Evolutionary conservation across 2,797 vertebrate species (phyloP).

Genomic region (Hybognathus amarus): DNA sequence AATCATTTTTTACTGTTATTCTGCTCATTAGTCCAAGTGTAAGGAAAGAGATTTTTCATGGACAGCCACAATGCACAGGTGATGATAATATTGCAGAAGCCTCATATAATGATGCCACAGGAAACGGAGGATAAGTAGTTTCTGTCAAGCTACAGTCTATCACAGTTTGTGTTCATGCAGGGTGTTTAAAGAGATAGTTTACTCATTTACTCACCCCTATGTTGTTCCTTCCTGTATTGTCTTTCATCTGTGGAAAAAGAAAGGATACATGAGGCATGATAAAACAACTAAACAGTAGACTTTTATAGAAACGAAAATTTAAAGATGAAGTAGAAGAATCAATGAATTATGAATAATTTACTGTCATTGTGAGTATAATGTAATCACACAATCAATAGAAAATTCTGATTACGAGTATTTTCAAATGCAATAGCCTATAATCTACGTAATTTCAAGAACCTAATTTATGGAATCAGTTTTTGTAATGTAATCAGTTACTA

Average conservation of each 20-base stretch:
- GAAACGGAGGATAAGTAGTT: neutral
- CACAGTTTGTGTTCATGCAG: neutral
- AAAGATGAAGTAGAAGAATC: too few species aligned
- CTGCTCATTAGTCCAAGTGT: neutral
- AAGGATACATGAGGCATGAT: neutral
- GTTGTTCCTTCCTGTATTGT: neutral
- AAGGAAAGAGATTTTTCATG: neutral
- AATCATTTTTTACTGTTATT: neutral
- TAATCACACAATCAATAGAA: too few species aligned
- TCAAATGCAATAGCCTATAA: too few species aligned
- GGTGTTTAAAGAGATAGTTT: neutral
- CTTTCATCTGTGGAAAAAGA: slow-evolving; percentile 4
- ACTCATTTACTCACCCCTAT: neutral
- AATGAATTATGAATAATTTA: too few species aligned
- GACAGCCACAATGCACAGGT: slow-evolving; percentile 1
- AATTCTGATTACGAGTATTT: too few species aligned
- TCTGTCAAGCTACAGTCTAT: neutral
- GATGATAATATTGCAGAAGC: neutral
- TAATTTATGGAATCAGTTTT: too few species aligned
- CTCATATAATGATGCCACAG: neutral
- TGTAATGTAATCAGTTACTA: too few species aligned
- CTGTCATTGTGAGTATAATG: too few species aligned
- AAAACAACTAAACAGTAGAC: neutral
- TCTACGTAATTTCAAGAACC: too few species aligned
- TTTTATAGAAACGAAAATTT: too few species aligned